Conservation (phyloP, 2,888 invertebrate species). For the Leptopterna dolabrata region DNA sequence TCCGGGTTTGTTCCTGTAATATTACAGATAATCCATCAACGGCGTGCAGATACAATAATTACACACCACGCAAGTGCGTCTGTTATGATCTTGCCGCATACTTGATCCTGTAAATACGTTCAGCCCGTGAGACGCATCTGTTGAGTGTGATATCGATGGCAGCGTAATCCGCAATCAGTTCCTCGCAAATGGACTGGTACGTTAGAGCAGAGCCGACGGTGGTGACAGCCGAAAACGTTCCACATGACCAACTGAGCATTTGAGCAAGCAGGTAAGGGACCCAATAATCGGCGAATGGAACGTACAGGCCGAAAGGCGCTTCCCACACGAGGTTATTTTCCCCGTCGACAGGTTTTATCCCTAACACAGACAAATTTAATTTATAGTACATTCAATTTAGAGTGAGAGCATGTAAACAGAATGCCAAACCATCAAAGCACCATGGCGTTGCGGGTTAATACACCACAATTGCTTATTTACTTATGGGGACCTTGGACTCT, state of each 20-base stretch:
- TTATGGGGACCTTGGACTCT: no score
- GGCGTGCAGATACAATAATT: no score
- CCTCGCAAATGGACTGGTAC: background rate
- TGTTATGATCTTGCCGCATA: no score
- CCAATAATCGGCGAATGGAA: conserved; percentile 1
- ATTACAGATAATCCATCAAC: background rate
- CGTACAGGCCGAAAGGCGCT: background rate
- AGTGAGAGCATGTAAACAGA: no score
- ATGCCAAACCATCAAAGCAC: no score
- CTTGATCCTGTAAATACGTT: background rate
- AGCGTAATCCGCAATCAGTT: background rate
- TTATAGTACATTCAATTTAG: no score
- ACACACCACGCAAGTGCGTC: no score
- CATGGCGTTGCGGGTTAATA: no score
- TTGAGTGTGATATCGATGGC: background rate
- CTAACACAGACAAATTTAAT: background rate
- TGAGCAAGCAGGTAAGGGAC: background rate
- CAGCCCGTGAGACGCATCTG: background rate
- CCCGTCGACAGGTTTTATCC: background rate
- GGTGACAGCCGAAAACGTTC: background rate
- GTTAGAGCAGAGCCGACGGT: background rate
- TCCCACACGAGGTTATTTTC: background rate
- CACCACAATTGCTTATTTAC: no score
- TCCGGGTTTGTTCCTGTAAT: background rate
- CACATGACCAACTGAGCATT: background rate